Evolutionary conservation across 2,113 vertebrate genomes (phyloP).

Genomic region (Willisornis vidua): DNA sequence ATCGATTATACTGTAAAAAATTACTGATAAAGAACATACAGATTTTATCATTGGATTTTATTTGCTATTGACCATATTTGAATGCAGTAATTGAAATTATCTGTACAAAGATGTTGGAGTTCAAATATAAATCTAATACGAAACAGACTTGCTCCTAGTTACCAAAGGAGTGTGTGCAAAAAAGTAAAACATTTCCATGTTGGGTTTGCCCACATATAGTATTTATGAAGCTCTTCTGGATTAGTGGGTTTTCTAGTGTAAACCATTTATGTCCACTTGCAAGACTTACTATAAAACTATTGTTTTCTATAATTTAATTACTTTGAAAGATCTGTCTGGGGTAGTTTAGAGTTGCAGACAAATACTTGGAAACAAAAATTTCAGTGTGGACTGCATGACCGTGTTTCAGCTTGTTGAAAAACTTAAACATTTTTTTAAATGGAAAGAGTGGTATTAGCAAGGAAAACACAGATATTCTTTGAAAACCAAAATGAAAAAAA

Average conservation of each 20-base stretch:
- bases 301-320: not conserved
- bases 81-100: not conserved
- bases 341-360: not conserved
- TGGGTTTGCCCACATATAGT: not conserved
- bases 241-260: rapidly evolving
- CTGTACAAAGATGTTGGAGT: not conserved
- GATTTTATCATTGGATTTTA: not conserved
- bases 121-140: not conserved
- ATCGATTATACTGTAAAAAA: not conserved
- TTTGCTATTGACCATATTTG: not conserved
- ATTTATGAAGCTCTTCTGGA: not conserved
- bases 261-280: not conserved
- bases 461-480: not conserved
- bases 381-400: not conserved
- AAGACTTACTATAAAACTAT: not conserved
- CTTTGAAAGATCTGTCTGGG: not conserved
- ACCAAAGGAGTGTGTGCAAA: not conserved
- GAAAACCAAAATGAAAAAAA: not conserved
- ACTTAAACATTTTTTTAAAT: not conserved
- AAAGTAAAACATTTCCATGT: rapidly evolving
- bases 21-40: not conserved
- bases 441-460: not conserved
- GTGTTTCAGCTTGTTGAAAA: not conserved
- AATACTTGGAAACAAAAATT: not conserved
- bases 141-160: not conserved